Base-by-base conservation (phyloP, 1,140 invertebrate species). In the Polyergus mexicanus region DNA sequence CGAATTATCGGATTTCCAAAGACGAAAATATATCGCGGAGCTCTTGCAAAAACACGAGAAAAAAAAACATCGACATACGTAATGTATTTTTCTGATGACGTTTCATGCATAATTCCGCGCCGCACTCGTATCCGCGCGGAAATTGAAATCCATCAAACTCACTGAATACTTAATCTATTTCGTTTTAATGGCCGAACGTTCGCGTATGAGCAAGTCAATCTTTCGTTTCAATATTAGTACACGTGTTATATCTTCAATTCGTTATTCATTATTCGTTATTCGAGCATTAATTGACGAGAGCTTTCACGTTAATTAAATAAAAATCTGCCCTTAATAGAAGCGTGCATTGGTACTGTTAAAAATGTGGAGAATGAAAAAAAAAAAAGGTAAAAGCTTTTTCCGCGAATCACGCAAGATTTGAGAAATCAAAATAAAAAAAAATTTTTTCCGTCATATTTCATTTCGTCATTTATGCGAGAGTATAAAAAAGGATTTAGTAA, bases 81-180 rank as follows among this genome's bases (percentile, higher is more conserved):
- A 83, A 83, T 83, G 68, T 35, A 74, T 83, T 74, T 83, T 83
- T 83, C 68, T 60, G 54, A 56, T 60, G 78, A 83, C 68, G 41
- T 83, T 74, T 22, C 68, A 47, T 83, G 54, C 74, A 83, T 83
- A 83, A 83, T 83, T 83, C 68, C n/a, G 68, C 13, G 13, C 22
- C 47, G 78, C 68, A 44, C n/a, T n/a, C 54, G 54, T 56, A 83
- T 83, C 78, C 78, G 54, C n/a, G 38, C 78, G 78, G 78, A 83
- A 83, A 83, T 83, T 83, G 78, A 83, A 83, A 83, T 83, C 78
- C 78, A 83, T 83, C 78, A 83, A 83, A 83, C 68, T 22, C 68
- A 13, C 68, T 83, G 78, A 72, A 83, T 83, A 83, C 78, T 83
- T 83, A 56, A 83, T 54, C 78, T 83, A 83, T 74, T 83, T 74